Conservation (phyloP, 2,888 invertebrate genomes). For the Xanthia icteritia region DNA sequence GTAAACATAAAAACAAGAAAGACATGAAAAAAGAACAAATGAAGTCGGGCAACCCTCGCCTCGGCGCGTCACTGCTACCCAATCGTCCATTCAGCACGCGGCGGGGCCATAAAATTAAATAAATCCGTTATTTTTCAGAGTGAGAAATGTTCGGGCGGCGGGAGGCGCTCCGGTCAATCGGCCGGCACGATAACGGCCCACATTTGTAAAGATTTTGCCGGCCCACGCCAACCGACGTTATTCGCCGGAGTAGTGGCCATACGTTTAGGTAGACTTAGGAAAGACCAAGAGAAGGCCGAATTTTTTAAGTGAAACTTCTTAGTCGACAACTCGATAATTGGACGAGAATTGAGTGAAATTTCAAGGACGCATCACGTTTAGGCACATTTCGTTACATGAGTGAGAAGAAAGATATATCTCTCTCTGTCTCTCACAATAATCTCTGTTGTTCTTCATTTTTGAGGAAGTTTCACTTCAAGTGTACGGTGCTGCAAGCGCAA, state of each 20-base stretch:
- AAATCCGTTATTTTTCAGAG: conserved; percentile 90
- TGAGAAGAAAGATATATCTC: no score
- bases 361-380: no score
- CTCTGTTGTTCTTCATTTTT: no score
- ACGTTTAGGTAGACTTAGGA: conserved; percentile 77
- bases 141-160: conserved; percentile 83
- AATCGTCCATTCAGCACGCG: conserved; percentile 90
- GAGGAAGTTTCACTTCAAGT: no score
- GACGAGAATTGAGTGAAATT: no score
- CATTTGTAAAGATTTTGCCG: conserved; percentile 90
- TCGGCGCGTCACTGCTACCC: conserved; percentile 72
- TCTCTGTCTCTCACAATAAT: no score
- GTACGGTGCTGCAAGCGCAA: no score
- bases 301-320: neutral
- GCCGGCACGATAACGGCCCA: conserved; percentile 87
- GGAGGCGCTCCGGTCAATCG: conserved; percentile 86
- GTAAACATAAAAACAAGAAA: conserved; percentile 66
- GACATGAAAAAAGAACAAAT: conserved; percentile 68
- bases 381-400: no score
- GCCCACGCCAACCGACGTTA: conserved; percentile 81
- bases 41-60: conserved; percentile 70
- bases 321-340: no score
- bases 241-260: conserved; percentile 82
- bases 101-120: conserved; percentile 89
- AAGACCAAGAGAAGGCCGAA: conserved; percentile 46